Base-by-base conservation (phyloP, 2,888 invertebrate species). In the Falcaria lacertinaria region DNA sequence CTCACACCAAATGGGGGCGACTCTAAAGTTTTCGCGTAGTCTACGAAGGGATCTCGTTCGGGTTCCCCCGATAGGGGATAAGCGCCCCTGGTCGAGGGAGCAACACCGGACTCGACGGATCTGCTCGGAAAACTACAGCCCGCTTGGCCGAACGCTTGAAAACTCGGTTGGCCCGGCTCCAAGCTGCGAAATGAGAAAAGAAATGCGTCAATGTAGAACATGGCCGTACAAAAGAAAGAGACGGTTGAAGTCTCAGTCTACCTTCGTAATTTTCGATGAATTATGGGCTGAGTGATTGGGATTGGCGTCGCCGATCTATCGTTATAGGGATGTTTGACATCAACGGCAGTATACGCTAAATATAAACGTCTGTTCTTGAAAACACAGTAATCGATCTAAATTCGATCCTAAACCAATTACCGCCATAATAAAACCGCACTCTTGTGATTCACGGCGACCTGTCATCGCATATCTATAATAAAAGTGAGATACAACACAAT, bases 161-260 rank as follows among this genome's bases (percentile, higher is more conserved):
- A 89, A 83, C 82, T 82, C 80, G 79, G 78, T 90, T 90, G 90
- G 89, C 90, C 81, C 86, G 86, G 80, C 82, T 90, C 89, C 90
- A 90, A 90, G 79, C 89, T 88, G 90, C 80, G 84, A 89, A 88
- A 88, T 86, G 88, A 86, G 88, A 88, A 88, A 89, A 89, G 85
- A 87, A 87, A 86, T 70, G 73, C 65, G 78, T 80, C 80, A 83
- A 85, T 82, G 80, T 81, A 79, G 73, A 79, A 69, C 81, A 64
- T 65, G 66, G 57, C 69, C 73, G 70, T 80, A 80, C 69, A 84
- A 72, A 70, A 80, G 88, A 89, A 65, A 82, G 88, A 84, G 89
- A 89, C 72, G 75, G 77, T 61, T 49, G 74, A 63, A 61, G 71
- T 80, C 80, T 80, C 74, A 68, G 76, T 69, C 70, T 74, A 72